These are phyloP conservation scores for Galaxea fascicularis DNA, from an alignment of 92 coral and sea anemone species.

Conservation along the genomic window DNA sequence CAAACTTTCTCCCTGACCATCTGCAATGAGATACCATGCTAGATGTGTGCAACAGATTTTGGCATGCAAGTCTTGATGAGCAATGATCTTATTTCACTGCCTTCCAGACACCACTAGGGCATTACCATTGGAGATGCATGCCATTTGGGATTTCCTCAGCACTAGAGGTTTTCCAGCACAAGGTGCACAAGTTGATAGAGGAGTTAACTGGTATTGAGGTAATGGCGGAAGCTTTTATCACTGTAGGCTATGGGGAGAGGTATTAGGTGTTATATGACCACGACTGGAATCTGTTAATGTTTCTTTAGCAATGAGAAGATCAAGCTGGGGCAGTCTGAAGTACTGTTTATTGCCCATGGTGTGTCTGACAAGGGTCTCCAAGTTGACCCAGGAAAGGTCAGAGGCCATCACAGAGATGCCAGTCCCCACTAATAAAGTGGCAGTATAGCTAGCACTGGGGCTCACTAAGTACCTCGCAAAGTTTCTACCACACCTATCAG, in stretches of 20 bases:
- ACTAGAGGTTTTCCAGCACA: no score
- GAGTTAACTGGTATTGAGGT: background rate
- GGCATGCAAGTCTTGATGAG: conserved; percentile 13
- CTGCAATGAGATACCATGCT: no score
- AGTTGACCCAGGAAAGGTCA: conserved; percentile 49
- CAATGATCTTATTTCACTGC: conserved; percentile 35
- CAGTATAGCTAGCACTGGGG: conserved; percentile 37
- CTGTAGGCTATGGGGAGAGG: background rate
- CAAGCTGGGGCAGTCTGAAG: conserved; percentile 37
- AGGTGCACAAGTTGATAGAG: background rate
- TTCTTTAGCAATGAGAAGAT: conserved; percentile 19
- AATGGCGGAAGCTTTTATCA: conserved; percentile 23
- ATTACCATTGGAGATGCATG: conserved; percentile 23
- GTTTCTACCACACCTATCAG: background rate
- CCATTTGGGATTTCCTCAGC: background rate
- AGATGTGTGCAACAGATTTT: no score
- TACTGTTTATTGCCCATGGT: conserved; percentile 59
- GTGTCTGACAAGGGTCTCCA: conserved; percentile 48
- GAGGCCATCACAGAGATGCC: no score
- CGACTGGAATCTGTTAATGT: background rate
- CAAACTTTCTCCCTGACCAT: no score
- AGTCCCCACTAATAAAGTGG: conserved; percentile 46
- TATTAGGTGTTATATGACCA: background rate
- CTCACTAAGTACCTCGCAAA: background rate
- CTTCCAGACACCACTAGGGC: conserved; percentile 51